Conservation (phyloP, 2,113 vertebrate genomes). For the Taurulus bubalis region DNA sequence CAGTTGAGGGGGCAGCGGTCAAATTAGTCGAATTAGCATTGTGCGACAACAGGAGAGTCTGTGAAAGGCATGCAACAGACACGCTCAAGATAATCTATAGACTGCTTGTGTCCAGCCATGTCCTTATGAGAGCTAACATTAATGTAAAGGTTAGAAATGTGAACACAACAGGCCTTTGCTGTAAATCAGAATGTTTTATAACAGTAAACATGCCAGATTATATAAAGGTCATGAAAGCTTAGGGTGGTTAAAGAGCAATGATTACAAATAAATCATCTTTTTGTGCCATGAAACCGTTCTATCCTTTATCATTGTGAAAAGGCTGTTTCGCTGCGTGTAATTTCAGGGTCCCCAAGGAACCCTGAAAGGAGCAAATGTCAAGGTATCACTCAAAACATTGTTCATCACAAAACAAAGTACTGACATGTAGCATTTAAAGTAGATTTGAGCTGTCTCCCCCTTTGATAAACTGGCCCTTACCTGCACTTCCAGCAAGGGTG, state of each 20-base stretch:
- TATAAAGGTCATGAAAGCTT: background rate
- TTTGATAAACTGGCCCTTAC: constrained; percentile 55
- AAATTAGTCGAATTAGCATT: constrained; percentile 69
- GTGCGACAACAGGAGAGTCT: constrained; percentile 29
- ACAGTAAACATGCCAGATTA: background rate
- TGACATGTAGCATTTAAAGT: constrained; percentile 63
- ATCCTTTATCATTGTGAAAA: constrained; percentile 2
- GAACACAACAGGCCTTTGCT: background rate
- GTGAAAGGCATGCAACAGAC: constrained; percentile 50
- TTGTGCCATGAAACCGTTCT: constrained; percentile 11
- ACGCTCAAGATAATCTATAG: constrained; percentile 41
- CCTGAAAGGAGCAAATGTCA: constrained; percentile 42
- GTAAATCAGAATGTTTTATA: constrained; percentile 9
- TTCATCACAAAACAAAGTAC: constrained; percentile 55
- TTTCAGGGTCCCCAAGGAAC: constrained; percentile 53
- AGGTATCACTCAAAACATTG: constrained; percentile 60
- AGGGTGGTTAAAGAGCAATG: background rate
- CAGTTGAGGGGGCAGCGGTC: constrained; percentile 47
- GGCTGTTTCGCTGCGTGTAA: constrained; percentile 25
- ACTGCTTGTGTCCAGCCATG: constrained; percentile 16
- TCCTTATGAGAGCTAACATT: constrained; percentile 22
- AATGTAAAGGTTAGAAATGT: constrained; percentile 43
- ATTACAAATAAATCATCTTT: constrained; percentile 1
- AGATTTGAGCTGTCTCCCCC: constrained; percentile 39
- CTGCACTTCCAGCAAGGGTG: constrained; percentile 47